A percentile compares a stretch with the other conserved stretches of the same genome.
These are phyloP conservation scores for Yponomeuta plumbellus DNA, from an alignment of 2,888 invertebrate genomes.

Conservation along the genomic window DNA sequence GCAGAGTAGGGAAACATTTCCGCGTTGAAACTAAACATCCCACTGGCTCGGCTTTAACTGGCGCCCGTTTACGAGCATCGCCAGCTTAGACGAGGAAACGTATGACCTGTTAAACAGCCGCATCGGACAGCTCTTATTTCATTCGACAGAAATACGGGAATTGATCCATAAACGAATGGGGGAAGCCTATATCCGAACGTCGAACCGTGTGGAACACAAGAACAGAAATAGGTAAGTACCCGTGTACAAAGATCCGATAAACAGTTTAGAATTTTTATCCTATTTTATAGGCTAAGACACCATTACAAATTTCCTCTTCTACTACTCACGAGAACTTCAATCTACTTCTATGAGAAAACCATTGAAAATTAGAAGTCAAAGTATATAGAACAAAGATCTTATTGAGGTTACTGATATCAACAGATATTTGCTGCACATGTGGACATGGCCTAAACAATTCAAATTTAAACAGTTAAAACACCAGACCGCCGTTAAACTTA, in stretches of 20 bases:
- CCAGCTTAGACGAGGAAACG: constrained; percentile 57
- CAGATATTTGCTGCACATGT: not conserved
- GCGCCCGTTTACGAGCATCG: constrained; percentile 51
- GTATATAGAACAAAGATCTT: not conserved
- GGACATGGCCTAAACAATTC: not conserved
- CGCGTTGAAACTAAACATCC: constrained; percentile 43
- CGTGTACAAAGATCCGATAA: not conserved
- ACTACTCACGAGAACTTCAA: too few relatives aligned
- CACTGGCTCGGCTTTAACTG: constrained; percentile 44
- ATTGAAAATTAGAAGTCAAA: not conserved
- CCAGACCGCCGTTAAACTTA: not conserved
- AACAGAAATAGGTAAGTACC: not conserved
- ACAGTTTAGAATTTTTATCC: not conserved
- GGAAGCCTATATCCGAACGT: not conserved
- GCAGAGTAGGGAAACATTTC: constrained; percentile 20
- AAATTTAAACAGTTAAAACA: not conserved
- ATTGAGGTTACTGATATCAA: not conserved
- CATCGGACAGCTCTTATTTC: not conserved
- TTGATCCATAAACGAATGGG: not conserved
- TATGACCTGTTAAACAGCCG: constrained; percentile 31
- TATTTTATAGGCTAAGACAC: not conserved
- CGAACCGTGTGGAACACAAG: not conserved
- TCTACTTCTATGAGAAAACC: not conserved
- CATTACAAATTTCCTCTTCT: not conserved
- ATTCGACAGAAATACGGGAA: not conserved